Evolutionary conservation across 2,113 vertebrate species (phyloP).

Genomic region (Phrynosoma blainvillii): DNA sequence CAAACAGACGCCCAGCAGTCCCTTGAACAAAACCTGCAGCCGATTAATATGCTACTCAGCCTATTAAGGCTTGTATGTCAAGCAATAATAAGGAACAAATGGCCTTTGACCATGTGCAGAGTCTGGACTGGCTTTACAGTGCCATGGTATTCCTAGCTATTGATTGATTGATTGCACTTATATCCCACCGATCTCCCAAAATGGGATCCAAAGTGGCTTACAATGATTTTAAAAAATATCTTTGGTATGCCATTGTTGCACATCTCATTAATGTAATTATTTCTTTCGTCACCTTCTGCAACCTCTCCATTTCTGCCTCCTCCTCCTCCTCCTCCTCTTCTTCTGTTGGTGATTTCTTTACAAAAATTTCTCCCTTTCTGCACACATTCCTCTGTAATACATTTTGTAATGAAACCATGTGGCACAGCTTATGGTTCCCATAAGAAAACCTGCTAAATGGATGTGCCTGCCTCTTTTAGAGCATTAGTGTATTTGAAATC

Average conservation of each 20-base stretch:
- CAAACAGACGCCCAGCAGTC: background rate
- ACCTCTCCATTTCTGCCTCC: background rate
- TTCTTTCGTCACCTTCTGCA: background rate
- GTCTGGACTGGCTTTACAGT: background rate
- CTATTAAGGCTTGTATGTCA: background rate
- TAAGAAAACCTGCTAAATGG: background rate
- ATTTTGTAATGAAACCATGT: background rate
- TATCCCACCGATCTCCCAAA: no score
- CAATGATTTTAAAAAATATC: background rate
- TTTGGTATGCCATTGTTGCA: background rate
- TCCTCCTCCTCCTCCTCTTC: background rate
- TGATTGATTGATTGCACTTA: background rate
- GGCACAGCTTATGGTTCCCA: background rate
- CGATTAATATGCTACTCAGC: background rate
- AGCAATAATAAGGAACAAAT: background rate
- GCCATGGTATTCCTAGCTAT: no score
- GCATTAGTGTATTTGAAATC: no score
- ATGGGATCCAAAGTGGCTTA: background rate
- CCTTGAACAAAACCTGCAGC: background rate
- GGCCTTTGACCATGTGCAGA: slow-evolving; percentile 1
- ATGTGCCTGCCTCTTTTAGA: background rate
- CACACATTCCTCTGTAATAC: background rate
- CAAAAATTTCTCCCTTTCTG: background rate
- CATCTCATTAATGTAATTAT: no score
- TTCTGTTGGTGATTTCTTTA: background rate